phyloP scores from a whole-genome alignment of 1,140 invertebrate genomes.

The Musca domestica region DNA sequence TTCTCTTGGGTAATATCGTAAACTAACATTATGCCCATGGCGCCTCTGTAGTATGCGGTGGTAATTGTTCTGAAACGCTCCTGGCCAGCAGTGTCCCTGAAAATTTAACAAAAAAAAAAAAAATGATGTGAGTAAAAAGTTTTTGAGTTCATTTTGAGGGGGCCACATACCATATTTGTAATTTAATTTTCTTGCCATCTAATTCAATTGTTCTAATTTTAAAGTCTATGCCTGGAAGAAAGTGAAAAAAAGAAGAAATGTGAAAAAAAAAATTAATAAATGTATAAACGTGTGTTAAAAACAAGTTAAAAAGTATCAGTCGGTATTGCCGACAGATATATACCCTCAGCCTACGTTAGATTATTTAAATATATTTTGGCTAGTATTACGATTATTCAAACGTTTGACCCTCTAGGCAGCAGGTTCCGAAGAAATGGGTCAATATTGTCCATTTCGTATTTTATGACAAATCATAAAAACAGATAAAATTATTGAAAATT shows the following conservation, averaged over 20 bases:
- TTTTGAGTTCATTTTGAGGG: background rate
- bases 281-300: too few species aligned
- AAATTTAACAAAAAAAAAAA: conserved; percentile 7
- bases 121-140: background rate
- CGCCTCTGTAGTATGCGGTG: conserved; percentile 96
- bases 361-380: too few species aligned
- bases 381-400: too few species aligned
- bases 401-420: too few species aligned
- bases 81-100: conserved; percentile 94
- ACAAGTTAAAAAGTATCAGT: too few species aligned
- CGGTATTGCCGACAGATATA: too few species aligned
- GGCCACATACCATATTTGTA: conserved; percentile 94
- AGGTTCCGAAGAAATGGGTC: too few species aligned
- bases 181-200: conserved; percentile 96
- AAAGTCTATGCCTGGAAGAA: conserved; percentile 90
- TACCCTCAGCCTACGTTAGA: too few species aligned
- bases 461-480: too few species aligned
- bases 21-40: conserved; percentile 99
- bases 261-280: conserved; percentile 6
- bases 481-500: too few species aligned
- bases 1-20: conserved; percentile 98
- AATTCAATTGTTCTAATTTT: conserved; percentile 98
- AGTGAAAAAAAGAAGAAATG: conserved; percentile 23
- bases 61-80: conserved; percentile 97
- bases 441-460: too few species aligned